Evolutionary conservation across 2,888 invertebrate species (phyloP).

Genomic region (Orthosia gothica): DNA sequence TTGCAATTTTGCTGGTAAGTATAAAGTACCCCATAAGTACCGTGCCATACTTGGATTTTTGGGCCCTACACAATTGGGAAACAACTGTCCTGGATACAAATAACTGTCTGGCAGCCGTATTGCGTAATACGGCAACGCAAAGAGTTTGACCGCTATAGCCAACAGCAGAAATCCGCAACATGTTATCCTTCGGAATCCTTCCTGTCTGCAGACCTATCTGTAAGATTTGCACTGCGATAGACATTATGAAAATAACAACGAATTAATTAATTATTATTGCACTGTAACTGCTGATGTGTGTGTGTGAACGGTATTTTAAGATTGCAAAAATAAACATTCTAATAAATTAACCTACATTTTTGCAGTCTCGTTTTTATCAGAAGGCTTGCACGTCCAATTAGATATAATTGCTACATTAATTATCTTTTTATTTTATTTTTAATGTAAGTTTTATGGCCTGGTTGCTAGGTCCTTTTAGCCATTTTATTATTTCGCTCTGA

Average conservation of each 20-base stretch:
- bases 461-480: too few relatives aligned
- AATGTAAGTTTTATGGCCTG: too few relatives aligned
- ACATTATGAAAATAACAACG: neutral
- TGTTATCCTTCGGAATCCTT: constrained; percentile 16
- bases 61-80: neutral
- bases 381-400: neutral
- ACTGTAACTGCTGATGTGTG: neutral
- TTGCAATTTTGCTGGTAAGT: too few relatives aligned
- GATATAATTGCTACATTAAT: neutral
- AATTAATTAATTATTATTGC: neutral
- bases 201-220: constrained; percentile 5
- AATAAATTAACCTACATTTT: neutral
- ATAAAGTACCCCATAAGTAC: too few relatives aligned
- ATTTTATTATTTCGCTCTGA: too few relatives aligned
- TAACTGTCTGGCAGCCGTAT: too few relatives aligned
- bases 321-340: neutral
- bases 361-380: neutral
- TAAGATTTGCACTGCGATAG: constrained; percentile 5
- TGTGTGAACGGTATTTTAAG: too few relatives aligned
- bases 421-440: too few relatives aligned
- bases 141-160: too few relatives aligned
- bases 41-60: too few relatives aligned
- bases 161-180: constrained; percentile 26
- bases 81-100: neutral
- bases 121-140: too few relatives aligned